Percentiles rank a stretch among this genome's conserved stretches.
Evolutionary conservation across 1,140 invertebrate genomes (phyloP).

Genomic region (Aphis craccivora): DNA sequence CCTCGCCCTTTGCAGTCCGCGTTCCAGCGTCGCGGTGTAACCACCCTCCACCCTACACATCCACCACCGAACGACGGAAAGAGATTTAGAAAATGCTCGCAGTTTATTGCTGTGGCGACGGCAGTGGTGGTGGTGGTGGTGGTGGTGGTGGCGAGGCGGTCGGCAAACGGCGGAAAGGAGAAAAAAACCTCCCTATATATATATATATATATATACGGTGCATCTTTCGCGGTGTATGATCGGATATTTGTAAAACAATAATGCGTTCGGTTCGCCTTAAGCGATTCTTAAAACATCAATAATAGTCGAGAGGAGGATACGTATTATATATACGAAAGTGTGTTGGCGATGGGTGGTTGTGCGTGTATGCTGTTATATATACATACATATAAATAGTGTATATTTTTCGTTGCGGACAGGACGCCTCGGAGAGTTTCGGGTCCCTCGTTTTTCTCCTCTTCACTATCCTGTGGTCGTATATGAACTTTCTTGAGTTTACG

Average conservation of each 20-base stretch:
- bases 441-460: background rate
- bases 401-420: background rate
- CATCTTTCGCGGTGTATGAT: slow-evolving; percentile 36
- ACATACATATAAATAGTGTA: background rate
- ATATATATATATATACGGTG: background rate
- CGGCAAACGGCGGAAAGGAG: background rate
- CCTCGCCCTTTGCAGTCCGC: background rate
- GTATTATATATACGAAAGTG: background rate
- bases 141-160: background rate
- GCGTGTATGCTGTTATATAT: background rate
- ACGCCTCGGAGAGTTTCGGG: background rate
- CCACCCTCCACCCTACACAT: background rate
- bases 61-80: background rate
- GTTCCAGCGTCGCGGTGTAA: background rate
- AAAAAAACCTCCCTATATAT: background rate
- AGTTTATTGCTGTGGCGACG: slow-evolving; percentile 27
- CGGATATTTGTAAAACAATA: slow-evolving; percentile 56
- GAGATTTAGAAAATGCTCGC: slow-evolving; percentile 51
- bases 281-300: slow-evolving; percentile 52
- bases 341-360: background rate
- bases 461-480: background rate
- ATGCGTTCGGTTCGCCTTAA: slow-evolving; percentile 35
- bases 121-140: background rate
- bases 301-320: background rate
- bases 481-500: slow-evolving; percentile 46